Evolutionary conservation across 2,888 invertebrate genomes (phyloP), one percentile per base, ranked within the genome.

Genomic region (Oconnorella tubifera): DNA sequence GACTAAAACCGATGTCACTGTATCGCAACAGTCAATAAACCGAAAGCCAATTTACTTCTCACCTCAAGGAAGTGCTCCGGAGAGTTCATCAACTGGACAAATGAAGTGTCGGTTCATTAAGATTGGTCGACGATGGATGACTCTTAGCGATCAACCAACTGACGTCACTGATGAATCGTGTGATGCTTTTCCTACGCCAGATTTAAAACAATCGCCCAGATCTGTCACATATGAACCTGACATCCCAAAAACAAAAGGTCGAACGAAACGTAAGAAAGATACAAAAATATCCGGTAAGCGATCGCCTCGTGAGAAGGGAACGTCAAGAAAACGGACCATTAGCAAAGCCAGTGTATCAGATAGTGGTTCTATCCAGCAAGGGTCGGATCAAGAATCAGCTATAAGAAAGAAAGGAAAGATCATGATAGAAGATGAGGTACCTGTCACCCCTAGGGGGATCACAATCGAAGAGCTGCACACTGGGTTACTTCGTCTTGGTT

Each of bases 51-150:
- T 51, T 23, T 51, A 51, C 53, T 19, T 19, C 25, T 51, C 53
- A 6, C 14, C 53, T 51, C 25, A 23, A 6, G 53, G 4, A 6
- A 27, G 25, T 4, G 23, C 23, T 10, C 53, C 10, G 10, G 53
- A 51, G 25, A 23, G 23, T 23, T 51, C 53, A 6, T 51, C 53
- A 6, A 51, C 53, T 27, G 53, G 53, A 10, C 53, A 51, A 25
- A 51, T 51, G 53, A 51, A 51, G 25, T 51, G 25, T 23, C 53
- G 53, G 6, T 51, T 51, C 25, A 27, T 51, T 4, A 51, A 51
- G 53, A 27, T 51, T 6, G 53, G 53, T 6, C 53, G 53, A 4
- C 53, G 25, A 6, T 51, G 53, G 53, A 51, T 25, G 53, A 51
- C 53, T 6, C 14, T 51, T 6, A 51, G 25, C 25, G 53, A 51